These are phyloP conservation scores for Dasyornis broadbenti DNA, from an alignment of 2,113 vertebrate genomes.

Conservation along the genomic window DNA sequence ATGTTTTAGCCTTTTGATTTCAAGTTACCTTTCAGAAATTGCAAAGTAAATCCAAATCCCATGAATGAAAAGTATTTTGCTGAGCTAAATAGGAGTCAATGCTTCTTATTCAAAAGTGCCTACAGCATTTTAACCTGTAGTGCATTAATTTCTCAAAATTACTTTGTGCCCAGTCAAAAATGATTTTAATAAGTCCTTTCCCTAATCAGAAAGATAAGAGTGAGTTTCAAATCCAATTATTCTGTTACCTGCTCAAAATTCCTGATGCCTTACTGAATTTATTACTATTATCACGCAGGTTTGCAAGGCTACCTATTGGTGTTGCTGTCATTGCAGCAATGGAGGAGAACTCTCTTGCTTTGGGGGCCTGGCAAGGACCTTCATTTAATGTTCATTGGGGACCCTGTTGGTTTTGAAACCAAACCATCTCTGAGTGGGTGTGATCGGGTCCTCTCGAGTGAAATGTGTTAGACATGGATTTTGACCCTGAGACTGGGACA, in stretches of 20 bases:
- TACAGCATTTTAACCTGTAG: neutral
- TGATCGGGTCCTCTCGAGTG: neutral
- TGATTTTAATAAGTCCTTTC: neutral
- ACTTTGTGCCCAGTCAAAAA: neutral
- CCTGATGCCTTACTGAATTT: neutral
- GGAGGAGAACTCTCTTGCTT: neutral
- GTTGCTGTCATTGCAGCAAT: neutral
- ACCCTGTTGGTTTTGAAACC: neutral
- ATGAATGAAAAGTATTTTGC: neutral
- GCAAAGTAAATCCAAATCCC: neutral
- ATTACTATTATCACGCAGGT: neutral
- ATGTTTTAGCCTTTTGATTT: neutral
- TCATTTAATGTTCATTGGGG: neutral
- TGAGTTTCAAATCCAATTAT: slow-evolving; percentile 1
- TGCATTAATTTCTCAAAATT: neutral
- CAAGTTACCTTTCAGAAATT: neutral
- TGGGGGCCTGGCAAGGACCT: neutral
- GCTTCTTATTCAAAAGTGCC: neutral
- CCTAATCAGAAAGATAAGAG: neutral
- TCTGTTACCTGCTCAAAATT: neutral
- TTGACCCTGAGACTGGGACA: neutral
- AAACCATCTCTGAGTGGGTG: neutral
- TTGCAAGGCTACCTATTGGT: neutral
- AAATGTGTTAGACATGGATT: neutral
- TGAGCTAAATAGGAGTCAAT: neutral